Percentiles rank a stretch among this genome's conserved stretches.
These are phyloP conservation scores for Emys orbicularis DNA, from an alignment of 2,797 vertebrate genomes.

Conservation along the genomic window DNA sequence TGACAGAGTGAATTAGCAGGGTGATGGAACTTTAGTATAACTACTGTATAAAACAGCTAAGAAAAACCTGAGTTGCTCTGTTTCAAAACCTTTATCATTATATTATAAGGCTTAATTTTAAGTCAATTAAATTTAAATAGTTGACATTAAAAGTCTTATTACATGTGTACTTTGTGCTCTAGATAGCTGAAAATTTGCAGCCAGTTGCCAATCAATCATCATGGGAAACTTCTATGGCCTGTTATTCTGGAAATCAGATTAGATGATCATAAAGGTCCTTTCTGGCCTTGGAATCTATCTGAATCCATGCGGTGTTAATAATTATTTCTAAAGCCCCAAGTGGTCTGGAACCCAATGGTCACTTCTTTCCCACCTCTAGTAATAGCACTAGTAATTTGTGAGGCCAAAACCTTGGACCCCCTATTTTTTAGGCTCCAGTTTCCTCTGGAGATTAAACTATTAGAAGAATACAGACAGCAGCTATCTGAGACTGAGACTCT, in stretches of 20 bases:
- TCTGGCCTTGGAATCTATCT: not conserved
- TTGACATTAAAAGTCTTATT: not conserved
- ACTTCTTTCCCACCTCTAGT: not conserved
- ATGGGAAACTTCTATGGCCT: not conserved
- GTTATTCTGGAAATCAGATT: not conserved
- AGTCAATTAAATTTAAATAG: not conserved
- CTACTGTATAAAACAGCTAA: not conserved
- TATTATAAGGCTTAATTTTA: not conserved
- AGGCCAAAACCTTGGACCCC: rapidly evolving
- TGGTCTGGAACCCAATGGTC: not conserved
- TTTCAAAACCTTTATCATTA: not conserved
- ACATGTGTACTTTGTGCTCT: not conserved
- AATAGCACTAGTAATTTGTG: not conserved
- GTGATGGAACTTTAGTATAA: not conserved
- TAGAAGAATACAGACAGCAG: rapidly evolving
- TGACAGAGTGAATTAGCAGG: not conserved
- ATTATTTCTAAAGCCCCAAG: rapidly evolving
- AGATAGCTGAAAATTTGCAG: not conserved
- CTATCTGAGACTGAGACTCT: not conserved
- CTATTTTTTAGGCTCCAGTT: rapidly evolving
- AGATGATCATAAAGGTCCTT: not conserved
- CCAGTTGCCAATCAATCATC: not conserved
- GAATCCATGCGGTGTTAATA: not conserved
- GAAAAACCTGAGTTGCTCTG: not conserved
- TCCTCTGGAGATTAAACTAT: not conserved